Conservation (phyloP, 2,113 vertebrate species). For the Podilymbus podiceps region DNA sequence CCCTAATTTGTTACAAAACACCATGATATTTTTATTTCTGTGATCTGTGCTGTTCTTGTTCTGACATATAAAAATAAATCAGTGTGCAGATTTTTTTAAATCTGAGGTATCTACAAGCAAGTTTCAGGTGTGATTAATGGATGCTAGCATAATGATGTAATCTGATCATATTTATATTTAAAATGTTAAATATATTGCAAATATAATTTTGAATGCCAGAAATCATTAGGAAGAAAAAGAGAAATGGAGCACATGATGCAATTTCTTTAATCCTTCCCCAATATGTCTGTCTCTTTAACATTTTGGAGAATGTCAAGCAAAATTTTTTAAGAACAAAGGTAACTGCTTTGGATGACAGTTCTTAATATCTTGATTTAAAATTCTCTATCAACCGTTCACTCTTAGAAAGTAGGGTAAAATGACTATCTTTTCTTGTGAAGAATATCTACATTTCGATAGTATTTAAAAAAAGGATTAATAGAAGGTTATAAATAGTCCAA, state of each 20-base stretch:
- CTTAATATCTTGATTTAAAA: not conserved
- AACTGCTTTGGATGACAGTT: not conserved
- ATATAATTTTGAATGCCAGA: not conserved
- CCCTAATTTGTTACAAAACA: not conserved
- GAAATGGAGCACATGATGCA: not conserved
- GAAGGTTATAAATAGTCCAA: not conserved
- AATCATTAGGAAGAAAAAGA: not conserved
- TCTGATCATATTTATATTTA: not conserved
- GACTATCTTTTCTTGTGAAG: not conserved
- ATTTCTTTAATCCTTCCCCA: not conserved
- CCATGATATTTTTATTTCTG: not conserved
- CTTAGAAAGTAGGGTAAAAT: not conserved
- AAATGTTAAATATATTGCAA: not conserved
- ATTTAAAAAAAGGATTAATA: not conserved
- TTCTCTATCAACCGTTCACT: not conserved
- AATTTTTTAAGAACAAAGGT: not conserved
- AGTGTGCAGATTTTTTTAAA: accelerated
- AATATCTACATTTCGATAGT: not conserved
- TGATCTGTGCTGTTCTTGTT: not conserved
- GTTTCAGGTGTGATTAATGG: not conserved
- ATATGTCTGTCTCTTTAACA: accelerated
- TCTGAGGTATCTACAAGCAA: not conserved
- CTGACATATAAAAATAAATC: accelerated
- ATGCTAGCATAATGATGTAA: not conserved
- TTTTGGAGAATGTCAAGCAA: not conserved